phyloP scores from a whole-genome alignment of 2,797 vertebrate species.

The Pelodytes ibericus region DNA sequence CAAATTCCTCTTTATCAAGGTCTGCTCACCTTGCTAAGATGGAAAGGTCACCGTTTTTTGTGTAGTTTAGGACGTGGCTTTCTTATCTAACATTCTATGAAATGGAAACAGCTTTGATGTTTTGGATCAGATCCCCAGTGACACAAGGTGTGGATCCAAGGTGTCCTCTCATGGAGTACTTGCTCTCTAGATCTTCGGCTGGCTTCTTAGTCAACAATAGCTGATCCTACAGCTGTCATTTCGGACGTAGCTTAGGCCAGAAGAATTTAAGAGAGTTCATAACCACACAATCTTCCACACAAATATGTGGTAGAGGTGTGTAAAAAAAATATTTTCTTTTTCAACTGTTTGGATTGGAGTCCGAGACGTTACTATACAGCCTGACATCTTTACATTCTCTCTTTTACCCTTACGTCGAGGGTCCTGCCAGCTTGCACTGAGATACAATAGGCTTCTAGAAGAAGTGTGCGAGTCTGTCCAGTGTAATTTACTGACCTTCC shows the following conservation, averaged over 20 bases:
- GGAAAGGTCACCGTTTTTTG: neutral
- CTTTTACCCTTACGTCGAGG: too few species aligned
- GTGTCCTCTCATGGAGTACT: neutral
- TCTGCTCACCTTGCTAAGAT: neutral
- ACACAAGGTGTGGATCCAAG: neutral
- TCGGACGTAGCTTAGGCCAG: neutral
- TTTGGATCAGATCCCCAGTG: constrained; percentile 4
- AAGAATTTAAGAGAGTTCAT: neutral
- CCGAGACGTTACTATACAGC: too few species aligned
- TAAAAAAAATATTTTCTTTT: too few species aligned
- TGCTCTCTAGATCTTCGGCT: neutral
- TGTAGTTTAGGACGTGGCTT: neutral
- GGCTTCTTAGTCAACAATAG: neutral
- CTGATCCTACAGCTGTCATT: neutral
- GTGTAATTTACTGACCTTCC: too few species aligned
- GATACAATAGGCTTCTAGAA: too few species aligned
- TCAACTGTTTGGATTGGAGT: too few species aligned
- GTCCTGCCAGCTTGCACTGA: too few species aligned
- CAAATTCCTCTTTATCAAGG: neutral
- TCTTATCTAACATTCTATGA: neutral
- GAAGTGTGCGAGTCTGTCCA: too few species aligned
- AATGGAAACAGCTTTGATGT: neutral
- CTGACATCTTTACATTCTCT: too few species aligned
- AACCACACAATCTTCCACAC: neutral
- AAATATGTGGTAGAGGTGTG: neutral